A percentile compares a stretch with the other conserved stretches of the same genome.
phyloP scores from a whole-genome alignment of 64 coral and sea anemone genomes.

The Platygyra sinensis region DNA sequence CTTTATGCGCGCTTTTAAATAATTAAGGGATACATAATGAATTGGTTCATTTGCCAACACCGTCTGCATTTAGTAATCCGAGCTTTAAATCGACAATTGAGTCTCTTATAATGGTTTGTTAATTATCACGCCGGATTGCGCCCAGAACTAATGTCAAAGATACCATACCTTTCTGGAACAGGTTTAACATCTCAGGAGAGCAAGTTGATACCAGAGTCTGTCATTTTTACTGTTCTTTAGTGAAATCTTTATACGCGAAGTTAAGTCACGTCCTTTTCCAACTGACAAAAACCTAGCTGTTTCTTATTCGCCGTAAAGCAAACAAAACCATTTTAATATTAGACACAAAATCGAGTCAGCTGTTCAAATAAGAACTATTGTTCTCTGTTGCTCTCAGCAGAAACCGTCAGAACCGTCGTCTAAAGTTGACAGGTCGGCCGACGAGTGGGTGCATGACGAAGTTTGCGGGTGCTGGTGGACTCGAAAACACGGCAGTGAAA shows the following conservation, averaged over 20 bases:
- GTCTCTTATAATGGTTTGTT: too few relatives aligned
- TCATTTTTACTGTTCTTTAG: too few relatives aligned
- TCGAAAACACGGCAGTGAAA: neutral
- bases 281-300: neutral
- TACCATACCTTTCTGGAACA: too few relatives aligned
- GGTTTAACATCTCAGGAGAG: too few relatives aligned
- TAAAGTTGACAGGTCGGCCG: neutral
- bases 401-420: neutral
- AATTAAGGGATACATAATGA: too few relatives aligned
- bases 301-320: conserved; percentile 8
- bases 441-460: neutral
- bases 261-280: neutral
- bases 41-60: too few relatives aligned
- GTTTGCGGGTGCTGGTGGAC: neutral
- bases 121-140: too few relatives aligned
- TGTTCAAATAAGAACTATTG: neutral
- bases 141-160: too few relatives aligned
- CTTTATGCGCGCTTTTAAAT: too few relatives aligned
- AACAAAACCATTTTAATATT: neutral
- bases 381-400: neutral
- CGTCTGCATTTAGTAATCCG: too few relatives aligned
- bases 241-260: neutral
- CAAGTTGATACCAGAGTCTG: too few relatives aligned
- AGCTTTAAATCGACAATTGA: too few relatives aligned
- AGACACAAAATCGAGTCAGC: conserved; percentile 3